Percentiles rank a stretch among this genome's conserved stretches.
Conservation (phyloP, 2,113 vertebrate species). For the Anolis sagrei region DNA sequence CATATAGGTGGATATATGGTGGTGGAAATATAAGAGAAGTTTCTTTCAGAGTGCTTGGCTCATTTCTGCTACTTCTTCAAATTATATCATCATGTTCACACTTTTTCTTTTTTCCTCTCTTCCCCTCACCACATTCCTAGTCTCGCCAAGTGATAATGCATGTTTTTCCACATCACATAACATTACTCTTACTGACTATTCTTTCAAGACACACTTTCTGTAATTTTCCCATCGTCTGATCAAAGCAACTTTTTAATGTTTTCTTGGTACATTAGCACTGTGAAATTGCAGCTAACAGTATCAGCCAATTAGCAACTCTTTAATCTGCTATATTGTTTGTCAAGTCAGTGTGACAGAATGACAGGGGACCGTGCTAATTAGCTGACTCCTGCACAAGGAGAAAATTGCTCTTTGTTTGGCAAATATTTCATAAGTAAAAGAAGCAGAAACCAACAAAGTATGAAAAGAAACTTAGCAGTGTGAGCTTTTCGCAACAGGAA, state of each 20-base stretch:
- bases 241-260: conserved; percentile 54
- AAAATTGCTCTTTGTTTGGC: conserved; percentile 64
- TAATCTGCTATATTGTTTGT: conserved; percentile 64
- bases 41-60: not conserved
- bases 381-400: conserved; percentile 43
- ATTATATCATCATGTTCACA: conserved; percentile 23
- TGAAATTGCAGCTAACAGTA: conserved; percentile 57
- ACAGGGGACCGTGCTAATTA: conserved; percentile 61
- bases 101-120: not conserved
- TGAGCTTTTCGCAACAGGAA: conserved; percentile 27
- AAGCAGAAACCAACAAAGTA: conserved; percentile 33
- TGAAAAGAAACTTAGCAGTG: conserved; percentile 46
- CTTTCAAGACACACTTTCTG: conserved; percentile 40
- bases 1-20: no score
- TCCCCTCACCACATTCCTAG: not conserved
- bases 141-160: conserved; percentile 9
- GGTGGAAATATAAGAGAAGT: not conserved
- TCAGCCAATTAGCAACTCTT: conserved; percentile 69
- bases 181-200: conserved; percentile 27
- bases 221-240: conserved; percentile 30
- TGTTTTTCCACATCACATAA: conserved; percentile 39
- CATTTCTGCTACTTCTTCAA: not conserved
- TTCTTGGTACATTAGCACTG: conserved; percentile 46
- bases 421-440: conserved; percentile 60
- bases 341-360: conserved; percentile 59